phyloP scores from a whole-genome alignment of 2,113 vertebrate genomes.

The Chrysemys picta region DNA sequence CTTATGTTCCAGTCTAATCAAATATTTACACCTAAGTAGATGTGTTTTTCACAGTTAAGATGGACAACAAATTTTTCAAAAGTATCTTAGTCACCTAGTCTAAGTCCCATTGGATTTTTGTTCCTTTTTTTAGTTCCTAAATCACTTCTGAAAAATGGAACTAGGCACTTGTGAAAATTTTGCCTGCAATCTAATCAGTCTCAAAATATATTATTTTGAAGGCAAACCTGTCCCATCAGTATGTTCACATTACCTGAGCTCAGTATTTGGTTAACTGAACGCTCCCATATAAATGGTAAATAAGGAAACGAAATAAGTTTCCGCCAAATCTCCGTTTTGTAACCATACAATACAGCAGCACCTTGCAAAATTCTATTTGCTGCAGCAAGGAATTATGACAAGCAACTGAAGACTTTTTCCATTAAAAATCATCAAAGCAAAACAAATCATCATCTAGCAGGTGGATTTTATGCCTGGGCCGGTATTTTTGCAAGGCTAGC shows the following conservation, averaged over 20 bases:
- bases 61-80: neutral
- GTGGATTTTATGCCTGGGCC: neutral
- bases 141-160: neutral
- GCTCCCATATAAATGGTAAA: neutral
- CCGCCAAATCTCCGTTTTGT: neutral
- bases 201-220: neutral
- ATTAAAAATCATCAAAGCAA: neutral
- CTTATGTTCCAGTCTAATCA: neutral
- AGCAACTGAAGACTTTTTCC: rapidly evolving
- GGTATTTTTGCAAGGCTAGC: neutral
- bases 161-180: neutral
- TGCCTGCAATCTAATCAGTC: neutral
- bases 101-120: neutral
- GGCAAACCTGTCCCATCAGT: neutral
- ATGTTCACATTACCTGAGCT: neutral
- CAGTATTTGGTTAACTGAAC: neutral
- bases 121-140: neutral
- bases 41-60: neutral
- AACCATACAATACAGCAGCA: neutral
- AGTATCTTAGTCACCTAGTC: neutral
- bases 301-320: neutral
- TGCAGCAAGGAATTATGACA: neutral
- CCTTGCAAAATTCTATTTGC: neutral
- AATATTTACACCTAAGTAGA: neutral
- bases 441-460: neutral